phyloP scores from a whole-genome alignment of 2,797 vertebrate species.

The Aselliscus stoliczkanus region DNA sequence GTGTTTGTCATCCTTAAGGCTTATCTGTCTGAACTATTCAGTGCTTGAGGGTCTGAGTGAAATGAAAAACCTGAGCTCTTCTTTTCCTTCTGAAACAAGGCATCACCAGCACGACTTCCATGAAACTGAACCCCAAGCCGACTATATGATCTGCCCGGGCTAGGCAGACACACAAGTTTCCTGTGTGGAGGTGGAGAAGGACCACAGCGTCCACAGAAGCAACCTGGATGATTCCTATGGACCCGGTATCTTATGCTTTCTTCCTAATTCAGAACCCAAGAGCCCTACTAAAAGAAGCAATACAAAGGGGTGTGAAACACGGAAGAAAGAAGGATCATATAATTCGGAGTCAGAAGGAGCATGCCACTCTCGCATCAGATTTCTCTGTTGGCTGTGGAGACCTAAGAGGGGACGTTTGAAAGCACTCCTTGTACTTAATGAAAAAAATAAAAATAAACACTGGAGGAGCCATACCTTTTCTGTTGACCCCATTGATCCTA shows the following conservation, averaged over 20 bases:
- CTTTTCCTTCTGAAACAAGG: background rate
- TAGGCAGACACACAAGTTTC: accelerated
- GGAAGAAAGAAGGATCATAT: background rate
- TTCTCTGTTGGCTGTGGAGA: background rate
- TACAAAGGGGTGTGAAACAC: background rate
- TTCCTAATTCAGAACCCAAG: background rate
- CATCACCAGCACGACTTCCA: accelerated
- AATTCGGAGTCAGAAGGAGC: background rate
- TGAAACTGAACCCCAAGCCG: background rate
- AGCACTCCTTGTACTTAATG: slow-evolving; percentile 46
- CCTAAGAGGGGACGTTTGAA: slow-evolving; percentile 45
- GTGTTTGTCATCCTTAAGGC: background rate
- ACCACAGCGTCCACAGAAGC: background rate
- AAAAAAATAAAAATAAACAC: slow-evolving; percentile 68
- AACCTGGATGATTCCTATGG: background rate
- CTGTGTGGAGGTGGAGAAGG: background rate
- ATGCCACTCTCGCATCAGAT: background rate
- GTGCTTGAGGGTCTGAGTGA: background rate
- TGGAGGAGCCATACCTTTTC: slow-evolving; percentile 33
- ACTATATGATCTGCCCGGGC: background rate
- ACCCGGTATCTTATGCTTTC: background rate
- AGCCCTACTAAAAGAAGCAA: background rate
- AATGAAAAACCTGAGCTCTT: slow-evolving; percentile 38
- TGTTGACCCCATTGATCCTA: slow-evolving; percentile 65
- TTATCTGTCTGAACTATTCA: slow-evolving; percentile 48